These are phyloP conservation scores for Sinocyclocheilus anophthalmus DNA, from an alignment of 2,113 vertebrate species.

Conservation along the genomic window DNA sequence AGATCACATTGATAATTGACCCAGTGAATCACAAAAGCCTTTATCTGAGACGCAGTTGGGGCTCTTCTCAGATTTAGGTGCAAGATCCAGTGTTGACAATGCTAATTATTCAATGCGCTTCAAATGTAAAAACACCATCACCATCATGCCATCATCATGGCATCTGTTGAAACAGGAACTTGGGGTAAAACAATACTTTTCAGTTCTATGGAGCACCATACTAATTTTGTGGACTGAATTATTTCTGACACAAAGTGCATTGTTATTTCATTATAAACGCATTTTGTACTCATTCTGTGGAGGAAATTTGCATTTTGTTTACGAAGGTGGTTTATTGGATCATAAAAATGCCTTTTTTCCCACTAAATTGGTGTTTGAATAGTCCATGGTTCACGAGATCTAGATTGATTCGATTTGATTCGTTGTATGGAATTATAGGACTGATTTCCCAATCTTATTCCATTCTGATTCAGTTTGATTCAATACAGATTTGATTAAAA, in stretches of 20 bases:
- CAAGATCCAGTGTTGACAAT: no score
- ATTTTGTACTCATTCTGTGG: not conserved
- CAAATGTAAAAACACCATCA: not conserved
- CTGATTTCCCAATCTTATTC: not conserved
- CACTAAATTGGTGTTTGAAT: not conserved
- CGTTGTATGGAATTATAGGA: not conserved
- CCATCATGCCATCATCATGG: not conserved
- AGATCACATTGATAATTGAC: slow-evolving; percentile 56
- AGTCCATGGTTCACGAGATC: not conserved
- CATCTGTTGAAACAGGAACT: not conserved
- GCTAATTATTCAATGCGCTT: not conserved
- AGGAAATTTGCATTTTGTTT: not conserved
- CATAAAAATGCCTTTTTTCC: not conserved
- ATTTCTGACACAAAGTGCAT: not conserved
- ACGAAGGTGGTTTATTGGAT: not conserved
- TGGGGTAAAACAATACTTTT: not conserved
- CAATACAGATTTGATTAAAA: not conserved
- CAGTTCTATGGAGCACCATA: not conserved
- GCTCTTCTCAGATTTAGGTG: slow-evolving; percentile 52
- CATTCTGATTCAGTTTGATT: not conserved
- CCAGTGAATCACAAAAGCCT: slow-evolving; percentile 55
- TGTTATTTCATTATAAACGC: not conserved
- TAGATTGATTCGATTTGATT: not conserved
- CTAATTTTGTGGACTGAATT: not conserved
- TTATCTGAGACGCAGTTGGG: slow-evolving; percentile 48